A percentile compares a stretch with the other conserved stretches of the same genome.
Evolutionary conservation across 1,140 invertebrate genomes (phyloP).

Genomic region (Sminthurinus signatus): DNA sequence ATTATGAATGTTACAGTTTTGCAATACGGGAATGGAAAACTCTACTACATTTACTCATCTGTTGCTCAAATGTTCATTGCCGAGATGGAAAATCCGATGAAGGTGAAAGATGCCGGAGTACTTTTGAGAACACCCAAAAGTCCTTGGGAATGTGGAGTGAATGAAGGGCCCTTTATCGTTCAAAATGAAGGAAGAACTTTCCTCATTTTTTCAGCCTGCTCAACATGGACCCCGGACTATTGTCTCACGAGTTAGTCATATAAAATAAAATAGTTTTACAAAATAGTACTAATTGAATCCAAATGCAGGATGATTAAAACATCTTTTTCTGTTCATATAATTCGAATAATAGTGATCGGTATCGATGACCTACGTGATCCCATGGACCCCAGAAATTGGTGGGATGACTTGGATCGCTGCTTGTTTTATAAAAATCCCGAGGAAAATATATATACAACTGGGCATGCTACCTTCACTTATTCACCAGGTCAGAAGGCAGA

Average conservation of each 20-base stretch:
- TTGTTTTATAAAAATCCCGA: conserved; percentile 37
- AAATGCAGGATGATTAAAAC: too few species aligned
- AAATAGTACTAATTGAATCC: too few species aligned
- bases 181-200: conserved; percentile 31
- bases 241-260: too few species aligned
- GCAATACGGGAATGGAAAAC: conserved; percentile 24
- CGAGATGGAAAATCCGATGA: conserved; percentile 23
- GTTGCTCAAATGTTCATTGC: conserved; percentile 30
- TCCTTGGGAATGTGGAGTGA: conserved; percentile 24
- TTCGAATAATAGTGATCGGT: conserved; percentile 32
- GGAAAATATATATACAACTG: conserved; percentile 19
- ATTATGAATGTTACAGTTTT: conserved; percentile 31
- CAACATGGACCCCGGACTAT: conserved; percentile 31
- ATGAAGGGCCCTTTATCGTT: conserved; percentile 33
- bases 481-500: too few species aligned
- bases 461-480: conserved; percentile 28
- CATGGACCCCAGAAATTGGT: conserved; percentile 26
- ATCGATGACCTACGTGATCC: conserved; percentile 31
- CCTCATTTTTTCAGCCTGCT: conserved; percentile 27
- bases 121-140: conserved; percentile 13
- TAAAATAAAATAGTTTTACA: too few species aligned
- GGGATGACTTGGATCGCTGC: conserved; percentile 13
- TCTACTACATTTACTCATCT: conserved; percentile 27
- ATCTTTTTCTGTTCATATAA: too few species aligned
- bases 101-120: conserved; percentile 4